A percentile compares a stretch with the other conserved stretches of the same genome.
Conservation (phyloP, 2,888 invertebrate species). For the Parnassius orleans region DNA sequence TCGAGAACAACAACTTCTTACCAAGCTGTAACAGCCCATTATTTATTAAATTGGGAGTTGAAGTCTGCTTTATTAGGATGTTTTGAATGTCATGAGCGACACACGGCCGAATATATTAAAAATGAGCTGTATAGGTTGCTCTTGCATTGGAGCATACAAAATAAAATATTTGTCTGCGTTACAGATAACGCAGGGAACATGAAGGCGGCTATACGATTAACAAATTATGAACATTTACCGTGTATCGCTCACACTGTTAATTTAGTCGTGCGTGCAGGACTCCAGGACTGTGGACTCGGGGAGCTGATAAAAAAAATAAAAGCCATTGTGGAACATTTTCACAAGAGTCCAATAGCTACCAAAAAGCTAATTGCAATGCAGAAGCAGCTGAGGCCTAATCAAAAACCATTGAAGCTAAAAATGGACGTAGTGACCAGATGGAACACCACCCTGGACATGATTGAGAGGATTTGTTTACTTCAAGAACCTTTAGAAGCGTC, state of each 20-base stretch:
- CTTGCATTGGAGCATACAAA: conserved; percentile 30
- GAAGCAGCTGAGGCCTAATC: conserved; percentile 30
- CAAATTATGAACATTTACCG: conserved; percentile 36
- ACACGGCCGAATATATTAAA: too few relatives aligned
- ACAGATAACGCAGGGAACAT: conserved; percentile 40
- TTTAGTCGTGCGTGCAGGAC: conserved; percentile 37
- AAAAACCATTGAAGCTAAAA: conserved; percentile 34
- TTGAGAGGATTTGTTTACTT: too few relatives aligned
- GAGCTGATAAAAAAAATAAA: conserved; percentile 36
- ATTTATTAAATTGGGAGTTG: conserved; percentile 34
- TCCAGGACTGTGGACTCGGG: conserved; percentile 31
- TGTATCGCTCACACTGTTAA: conserved; percentile 37
- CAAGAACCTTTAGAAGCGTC: too few relatives aligned
- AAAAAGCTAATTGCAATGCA: conserved; percentile 31
- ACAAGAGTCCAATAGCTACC: conserved; percentile 35
- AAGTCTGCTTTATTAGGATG: conserved; percentile 32
- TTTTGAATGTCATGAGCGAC: conserved; percentile 28
- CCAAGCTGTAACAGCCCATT: conserved; percentile 34
- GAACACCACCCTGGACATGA: too few relatives aligned
- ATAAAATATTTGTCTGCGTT: conserved; percentile 35
- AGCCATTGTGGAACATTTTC: conserved; percentile 37
- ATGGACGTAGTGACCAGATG: too few relatives aligned
- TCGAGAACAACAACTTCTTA: conserved; percentile 34
- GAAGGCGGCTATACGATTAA: conserved; percentile 38
- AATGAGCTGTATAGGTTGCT: conserved; percentile 31